phyloP scores from a whole-genome alignment of 2,113 vertebrate species.

The Danio rerio region GRCz12tu NC_133190.1:24754001-24754500 shows the following conservation, averaged over 20 bases:
- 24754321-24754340: slow-evolving; percentile 41
- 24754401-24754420: slow-evolving; percentile 4
- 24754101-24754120: slow-evolving; percentile 17
- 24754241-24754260: slow-evolving; percentile 46
- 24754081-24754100: slow-evolving; percentile 49
- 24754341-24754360: slow-evolving; percentile 26
- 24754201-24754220: slow-evolving; percentile 37
- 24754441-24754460: slow-evolving; percentile 21
- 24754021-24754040: slow-evolving; percentile 47
- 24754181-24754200: slow-evolving; percentile 43
- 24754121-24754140: slow-evolving; percentile 8
- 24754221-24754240: slow-evolving; percentile 50
- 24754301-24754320: slow-evolving; percentile 9
- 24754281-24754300: slow-evolving; percentile 51
- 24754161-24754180: slow-evolving; percentile 39
- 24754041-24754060: slow-evolving; percentile 50
- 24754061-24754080: slow-evolving; percentile 56
- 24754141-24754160: slow-evolving; percentile 19
- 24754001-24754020: slow-evolving; percentile 20
- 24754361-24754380: background rate
- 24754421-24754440: slow-evolving; percentile 22
- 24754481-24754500: slow-evolving; percentile 39
- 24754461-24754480: slow-evolving; percentile 33
- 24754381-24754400: background rate
- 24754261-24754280: slow-evolving; percentile 50